phyloP scores from a whole-genome alignment of 1,140 invertebrate genomes.

The Drosophila tani region DNA sequence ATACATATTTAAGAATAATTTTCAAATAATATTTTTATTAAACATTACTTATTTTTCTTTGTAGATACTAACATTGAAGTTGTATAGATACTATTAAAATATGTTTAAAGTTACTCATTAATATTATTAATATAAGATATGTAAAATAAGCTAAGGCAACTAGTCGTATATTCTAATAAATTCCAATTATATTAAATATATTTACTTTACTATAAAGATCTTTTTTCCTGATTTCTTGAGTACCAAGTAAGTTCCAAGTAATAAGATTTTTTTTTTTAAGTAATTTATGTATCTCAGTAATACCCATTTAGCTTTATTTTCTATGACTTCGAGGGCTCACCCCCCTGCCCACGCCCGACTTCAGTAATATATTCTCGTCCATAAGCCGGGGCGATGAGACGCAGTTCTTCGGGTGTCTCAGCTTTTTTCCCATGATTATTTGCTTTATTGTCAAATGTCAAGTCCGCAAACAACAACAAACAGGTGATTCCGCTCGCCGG shows the following conservation, averaged over 20 bases:
- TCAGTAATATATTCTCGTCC: slow-evolving; percentile 31
- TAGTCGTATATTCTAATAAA: too few relatives aligned
- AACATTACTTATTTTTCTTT: too few relatives aligned
- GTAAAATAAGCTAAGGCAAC: background rate
- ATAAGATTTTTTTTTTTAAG: background rate
- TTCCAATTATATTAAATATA: too few relatives aligned
- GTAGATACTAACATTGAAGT: too few relatives aligned
- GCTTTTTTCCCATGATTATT: slow-evolving; percentile 84
- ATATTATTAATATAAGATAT: too few relatives aligned
- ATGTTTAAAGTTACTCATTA: too few relatives aligned
- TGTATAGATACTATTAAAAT: too few relatives aligned
- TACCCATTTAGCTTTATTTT: slow-evolving; percentile 21
- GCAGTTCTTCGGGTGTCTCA: slow-evolving; percentile 50
- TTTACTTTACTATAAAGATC: too few relatives aligned
- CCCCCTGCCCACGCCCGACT: background rate
- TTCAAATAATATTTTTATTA: too few relatives aligned
- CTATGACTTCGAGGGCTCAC: slow-evolving; percentile 3
- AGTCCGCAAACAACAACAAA: slow-evolving; percentile 62
- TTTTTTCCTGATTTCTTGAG: background rate
- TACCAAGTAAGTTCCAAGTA: background rate
- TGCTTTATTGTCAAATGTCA: slow-evolving; percentile 84
- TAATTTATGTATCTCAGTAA: slow-evolving; percentile 9
- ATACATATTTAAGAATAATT: too few relatives aligned
- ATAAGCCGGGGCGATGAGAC: slow-evolving; percentile 22
- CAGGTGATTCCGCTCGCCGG: slow-evolving; percentile 63